Evolutionary conservation across 2,113 vertebrate genomes (phyloP), one percentile per base, ranked within the genome.

Genomic region (Excalfactoria chinensis): DNA sequence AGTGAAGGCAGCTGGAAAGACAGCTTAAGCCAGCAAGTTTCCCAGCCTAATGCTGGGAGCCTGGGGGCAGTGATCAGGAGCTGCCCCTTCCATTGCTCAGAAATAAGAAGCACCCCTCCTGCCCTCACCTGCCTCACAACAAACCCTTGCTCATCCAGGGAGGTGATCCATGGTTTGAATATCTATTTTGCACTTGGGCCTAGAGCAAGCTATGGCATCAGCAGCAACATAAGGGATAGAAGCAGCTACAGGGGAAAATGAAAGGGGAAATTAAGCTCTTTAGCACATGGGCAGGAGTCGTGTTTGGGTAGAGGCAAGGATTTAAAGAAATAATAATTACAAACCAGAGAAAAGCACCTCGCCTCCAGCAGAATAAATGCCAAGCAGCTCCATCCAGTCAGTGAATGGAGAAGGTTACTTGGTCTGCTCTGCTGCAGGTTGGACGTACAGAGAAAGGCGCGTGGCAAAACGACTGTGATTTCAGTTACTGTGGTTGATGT

Each of bases 1-100:
- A 89, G 71, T 91, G 90, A 74, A 94, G 82, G 89, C 77, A 96
- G 59, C 67, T 89, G 86, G 93, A 96, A 97, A 93, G 1, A 2
- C 58, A 88, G 80, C 84, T 87, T 94, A 93, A 82, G 10, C 56
- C 90, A 92, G 70, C 58, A 83, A 86, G 18, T 87, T 89, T 76
- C 85, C 78, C 82, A 56, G 63, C 25, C 56, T 75, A 84, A 75
- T 78, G 43, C 30, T 84, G 72, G 72, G 77, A 58, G 70, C 79
- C 78, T 90, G 80, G 84, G 81, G 44, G 73, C 71, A 89, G 85
- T 18, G 16, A 49, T 79, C 88, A 80, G 0, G 28, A 79, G 88
- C 72, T 97, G 93, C 77, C 48, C 48, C 58, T 83, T 94, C 28
- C 59, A 6, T 37, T 78, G 63, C 69, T 89, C 22, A 55, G 46